A percentile compares a stretch with the other conserved stretches of the same genome.
phyloP scores from a whole-genome alignment of 2,888 invertebrate species.

The Adelognathus sp. region DNA sequence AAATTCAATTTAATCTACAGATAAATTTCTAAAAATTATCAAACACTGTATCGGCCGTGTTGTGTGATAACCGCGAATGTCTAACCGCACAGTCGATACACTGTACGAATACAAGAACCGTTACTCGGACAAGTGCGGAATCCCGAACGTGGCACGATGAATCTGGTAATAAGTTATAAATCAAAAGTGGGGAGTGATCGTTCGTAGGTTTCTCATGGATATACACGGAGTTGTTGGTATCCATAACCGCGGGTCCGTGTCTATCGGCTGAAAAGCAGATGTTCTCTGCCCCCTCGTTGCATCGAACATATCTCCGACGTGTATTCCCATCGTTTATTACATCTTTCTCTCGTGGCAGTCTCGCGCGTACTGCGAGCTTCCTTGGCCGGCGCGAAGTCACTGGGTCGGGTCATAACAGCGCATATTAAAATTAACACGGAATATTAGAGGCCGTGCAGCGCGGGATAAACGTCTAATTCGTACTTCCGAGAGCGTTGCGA shows the following conservation, averaged over 20 bases:
- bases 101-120: slow-evolving; percentile 39
- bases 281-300: slow-evolving; percentile 38
- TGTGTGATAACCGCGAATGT: no score
- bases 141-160: slow-evolving; percentile 51
- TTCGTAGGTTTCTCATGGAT: slow-evolving; percentile 63
- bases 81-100: no score
- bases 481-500: slow-evolving; percentile 53
- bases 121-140: slow-evolving; percentile 55
- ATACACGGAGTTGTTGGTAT: slow-evolving; percentile 49
- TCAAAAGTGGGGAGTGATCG: slow-evolving; percentile 58
- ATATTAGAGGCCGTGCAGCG: slow-evolving; percentile 42
- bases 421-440: slow-evolving; percentile 58
- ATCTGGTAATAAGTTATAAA: slow-evolving; percentile 69
- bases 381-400: slow-evolving; percentile 36
- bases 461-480: slow-evolving; percentile 47
- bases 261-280: slow-evolving; percentile 45
- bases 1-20: no score
- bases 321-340: slow-evolving; percentile 54
- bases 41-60: no score
- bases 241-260: slow-evolving; percentile 35
- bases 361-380: background rate
- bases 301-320: slow-evolving; percentile 32
- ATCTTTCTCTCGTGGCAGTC: slow-evolving; percentile 45
- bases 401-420: slow-evolving; percentile 56
- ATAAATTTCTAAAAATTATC: no score